These are phyloP conservation scores for Neolamprologus sp. DNA, from an alignment of 2,113 vertebrate genomes.

Conservation along the genomic window DNA sequence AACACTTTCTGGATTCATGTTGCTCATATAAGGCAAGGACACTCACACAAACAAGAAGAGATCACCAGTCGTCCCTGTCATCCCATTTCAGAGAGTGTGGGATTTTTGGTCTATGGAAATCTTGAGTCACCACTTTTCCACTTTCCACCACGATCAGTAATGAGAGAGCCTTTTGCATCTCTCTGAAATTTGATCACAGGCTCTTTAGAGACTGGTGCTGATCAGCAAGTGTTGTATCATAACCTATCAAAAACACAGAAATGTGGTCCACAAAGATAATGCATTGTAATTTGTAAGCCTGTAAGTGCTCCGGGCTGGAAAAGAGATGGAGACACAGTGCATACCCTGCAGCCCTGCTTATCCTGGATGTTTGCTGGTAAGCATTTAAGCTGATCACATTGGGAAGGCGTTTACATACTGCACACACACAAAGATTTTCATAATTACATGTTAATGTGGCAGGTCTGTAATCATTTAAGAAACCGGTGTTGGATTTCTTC, in stretches of 20 bases:
- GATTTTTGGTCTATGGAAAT: background rate
- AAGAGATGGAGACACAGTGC: background rate
- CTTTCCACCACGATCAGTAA: background rate
- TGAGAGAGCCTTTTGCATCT: background rate
- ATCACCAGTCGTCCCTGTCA: background rate
- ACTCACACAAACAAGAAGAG: accelerated
- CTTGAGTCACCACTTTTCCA: background rate
- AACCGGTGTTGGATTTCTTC: background rate
- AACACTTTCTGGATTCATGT: background rate
- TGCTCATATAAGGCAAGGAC: background rate
- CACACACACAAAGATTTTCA: background rate
- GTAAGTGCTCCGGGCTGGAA: background rate
- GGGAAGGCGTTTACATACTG: background rate
- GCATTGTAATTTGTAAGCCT: background rate
- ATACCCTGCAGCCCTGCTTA: background rate
- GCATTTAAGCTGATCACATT: background rate
- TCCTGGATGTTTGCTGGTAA: background rate
- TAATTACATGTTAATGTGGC: background rate
- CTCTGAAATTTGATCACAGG: background rate
- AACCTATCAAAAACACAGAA: background rate
- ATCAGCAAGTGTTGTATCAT: background rate
- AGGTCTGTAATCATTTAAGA: background rate
- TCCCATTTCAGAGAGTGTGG: background rate
- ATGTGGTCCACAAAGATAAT: background rate
- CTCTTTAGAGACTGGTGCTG: background rate